Conservation (phyloP, 2,888 invertebrate species). For the Gerris lacustris region DNA sequence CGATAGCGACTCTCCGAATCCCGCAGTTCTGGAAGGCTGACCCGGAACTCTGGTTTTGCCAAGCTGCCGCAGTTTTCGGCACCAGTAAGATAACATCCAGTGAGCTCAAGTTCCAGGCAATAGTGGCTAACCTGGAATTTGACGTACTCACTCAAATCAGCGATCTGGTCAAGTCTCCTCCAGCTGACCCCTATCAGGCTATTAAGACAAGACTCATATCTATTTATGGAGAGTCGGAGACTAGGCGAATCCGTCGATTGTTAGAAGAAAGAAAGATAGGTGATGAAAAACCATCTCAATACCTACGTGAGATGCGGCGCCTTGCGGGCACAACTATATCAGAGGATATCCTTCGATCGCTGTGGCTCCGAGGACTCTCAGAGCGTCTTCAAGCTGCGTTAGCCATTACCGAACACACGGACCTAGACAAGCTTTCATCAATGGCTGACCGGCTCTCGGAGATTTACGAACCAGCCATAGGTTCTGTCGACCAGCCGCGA, state of each 20-base stretch:
- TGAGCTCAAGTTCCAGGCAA: not conserved
- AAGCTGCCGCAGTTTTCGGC: not conserved
- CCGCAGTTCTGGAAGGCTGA: constrained; percentile 1
- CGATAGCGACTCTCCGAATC: not conserved
- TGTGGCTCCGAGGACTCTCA: not conserved
- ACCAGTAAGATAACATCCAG: not conserved
- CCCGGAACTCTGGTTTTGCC: constrained; percentile 6
- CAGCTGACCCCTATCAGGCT: not conserved
- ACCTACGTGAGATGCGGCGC: not conserved
- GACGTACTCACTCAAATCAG: not conserved
- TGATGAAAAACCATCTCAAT: constrained; percentile 1
- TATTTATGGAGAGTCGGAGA: constrained; percentile 8
- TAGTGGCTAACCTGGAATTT: not conserved
- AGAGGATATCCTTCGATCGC: not conserved
- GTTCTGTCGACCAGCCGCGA: no score
- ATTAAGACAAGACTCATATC: not conserved
- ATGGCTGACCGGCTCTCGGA: no score
- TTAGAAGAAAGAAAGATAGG: constrained; percentile 21
- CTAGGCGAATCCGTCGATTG: constrained; percentile 17
- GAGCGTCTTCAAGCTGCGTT: constrained; percentile 4
- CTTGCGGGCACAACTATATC: not conserved
- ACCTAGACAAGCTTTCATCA: no score
- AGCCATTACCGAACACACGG: no score
- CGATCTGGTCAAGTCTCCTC: not conserved
- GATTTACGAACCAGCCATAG: no score